These are phyloP conservation scores for Drosophila quinaria DNA, from an alignment of 2,888 invertebrate species.

Conservation along the genomic window DNA sequence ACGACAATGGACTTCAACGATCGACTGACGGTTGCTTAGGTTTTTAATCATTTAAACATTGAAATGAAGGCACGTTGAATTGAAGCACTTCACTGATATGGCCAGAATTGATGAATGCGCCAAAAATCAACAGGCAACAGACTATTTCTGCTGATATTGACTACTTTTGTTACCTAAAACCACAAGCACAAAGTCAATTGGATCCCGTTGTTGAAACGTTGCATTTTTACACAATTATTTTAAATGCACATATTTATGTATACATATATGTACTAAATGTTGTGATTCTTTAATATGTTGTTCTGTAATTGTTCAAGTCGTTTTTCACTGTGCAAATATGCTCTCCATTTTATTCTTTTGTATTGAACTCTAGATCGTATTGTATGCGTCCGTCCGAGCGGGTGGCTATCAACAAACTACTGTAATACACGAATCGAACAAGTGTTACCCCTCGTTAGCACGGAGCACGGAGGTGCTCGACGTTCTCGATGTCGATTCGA, in stretches of 20 bases:
- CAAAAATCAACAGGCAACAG: constrained; percentile 3
- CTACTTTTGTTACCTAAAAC: constrained; percentile 68
- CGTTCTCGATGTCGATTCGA: constrained; percentile 9
- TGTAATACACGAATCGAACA: constrained; percentile 81
- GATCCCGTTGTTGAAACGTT: constrained; percentile 15
- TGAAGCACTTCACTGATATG: constrained; percentile 59
- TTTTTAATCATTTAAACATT: constrained; percentile 45
- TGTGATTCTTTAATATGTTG: constrained; percentile 17
- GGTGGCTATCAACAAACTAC: constrained; percentile 80
- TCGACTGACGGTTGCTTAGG: constrained; percentile 31
- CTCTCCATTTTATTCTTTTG: constrained; percentile 19
- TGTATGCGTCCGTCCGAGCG: constrained; percentile 65
- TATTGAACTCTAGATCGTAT: constrained; percentile 56
- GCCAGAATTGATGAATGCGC: constrained; percentile 48
- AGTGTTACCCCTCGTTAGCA: constrained; percentile 69
- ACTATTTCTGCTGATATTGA: constrained; percentile 45
- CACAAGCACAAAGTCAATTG: constrained; percentile 36
- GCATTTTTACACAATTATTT: constrained; percentile 16
- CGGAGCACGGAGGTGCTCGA: constrained; percentile 26
- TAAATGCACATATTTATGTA: not conserved
- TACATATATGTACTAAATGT: constrained; percentile 7
- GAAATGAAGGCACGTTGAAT: constrained; percentile 25
- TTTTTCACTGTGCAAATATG: constrained; percentile 44
- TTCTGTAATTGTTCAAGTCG: constrained; percentile 37
- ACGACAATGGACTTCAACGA: constrained; percentile 42